Conservation (phyloP, 2,797 vertebrate species). For the Odontamblyopus lacepedii region DNA sequence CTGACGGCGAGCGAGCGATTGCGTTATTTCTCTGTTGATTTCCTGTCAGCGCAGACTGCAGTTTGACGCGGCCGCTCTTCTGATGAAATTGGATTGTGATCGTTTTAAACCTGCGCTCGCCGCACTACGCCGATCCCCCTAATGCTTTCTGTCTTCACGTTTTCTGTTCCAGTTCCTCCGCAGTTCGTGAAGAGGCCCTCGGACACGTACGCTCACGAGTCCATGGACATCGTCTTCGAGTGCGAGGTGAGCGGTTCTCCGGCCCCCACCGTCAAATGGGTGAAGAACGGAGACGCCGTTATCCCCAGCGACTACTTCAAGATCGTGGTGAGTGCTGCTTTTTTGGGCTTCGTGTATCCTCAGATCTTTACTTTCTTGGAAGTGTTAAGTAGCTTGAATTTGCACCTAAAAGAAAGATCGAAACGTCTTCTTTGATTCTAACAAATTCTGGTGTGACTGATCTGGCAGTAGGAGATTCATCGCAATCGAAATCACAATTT, state of each 20-base stretch:
- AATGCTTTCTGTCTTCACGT: slow-evolving; percentile 16
- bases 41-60: slow-evolving; percentile 14
- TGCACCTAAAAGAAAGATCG: too few species aligned
- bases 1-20: slow-evolving; percentile 16
- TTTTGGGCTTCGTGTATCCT: neutral
- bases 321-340: slow-evolving; percentile 84
- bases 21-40: slow-evolving; percentile 30
- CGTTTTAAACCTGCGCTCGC: slow-evolving; percentile 3
- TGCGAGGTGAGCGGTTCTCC: slow-evolving; percentile 92
- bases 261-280: slow-evolving; percentile 93
- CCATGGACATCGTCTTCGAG: slow-evolving; percentile 94
- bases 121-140: neutral
- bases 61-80: slow-evolving; percentile 22
- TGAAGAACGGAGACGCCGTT: slow-evolving; percentile 95
- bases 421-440: too few species aligned
- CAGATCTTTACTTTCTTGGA: neutral
- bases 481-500: too few species aligned
- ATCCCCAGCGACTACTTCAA: slow-evolving; percentile 99
- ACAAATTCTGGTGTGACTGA: too few species aligned
- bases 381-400: too few species aligned
- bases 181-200: slow-evolving; percentile 84
- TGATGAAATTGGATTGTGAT: slow-evolving; percentile 24
- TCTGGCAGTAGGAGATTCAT: too few species aligned
- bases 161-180: slow-evolving; percentile 81
- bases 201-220: slow-evolving; percentile 92